These are phyloP conservation scores for Drosophila yakuba DNA, from an alignment of 1,140 invertebrate species.

Conservation along the genomic window DNA sequence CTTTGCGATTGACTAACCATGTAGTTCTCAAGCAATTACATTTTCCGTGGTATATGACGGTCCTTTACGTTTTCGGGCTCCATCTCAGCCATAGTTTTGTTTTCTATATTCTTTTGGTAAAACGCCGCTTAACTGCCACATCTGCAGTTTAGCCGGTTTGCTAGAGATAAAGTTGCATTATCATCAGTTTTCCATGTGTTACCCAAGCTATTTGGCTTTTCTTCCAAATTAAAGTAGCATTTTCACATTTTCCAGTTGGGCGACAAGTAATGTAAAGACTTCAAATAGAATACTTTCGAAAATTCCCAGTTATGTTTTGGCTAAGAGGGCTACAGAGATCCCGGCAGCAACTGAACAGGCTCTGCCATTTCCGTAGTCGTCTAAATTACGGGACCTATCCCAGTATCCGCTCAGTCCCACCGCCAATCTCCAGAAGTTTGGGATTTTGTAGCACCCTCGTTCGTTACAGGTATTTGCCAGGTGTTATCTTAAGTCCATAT, in stretches of 20 bases:
- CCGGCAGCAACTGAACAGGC: constrained; percentile 53
- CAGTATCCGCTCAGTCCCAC: constrained; percentile 8
- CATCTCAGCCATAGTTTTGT: constrained; percentile 3
- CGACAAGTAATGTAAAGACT: constrained; percentile 8
- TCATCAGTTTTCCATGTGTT: constrained; percentile 38
- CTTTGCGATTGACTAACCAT: constrained; percentile 19
- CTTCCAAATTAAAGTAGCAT: constrained; percentile 45
- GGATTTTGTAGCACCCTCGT: constrained; percentile 22
- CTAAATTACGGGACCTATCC: constrained; percentile 27
- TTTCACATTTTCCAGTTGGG: constrained; percentile 44
- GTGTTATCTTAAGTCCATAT: constrained; percentile 1
- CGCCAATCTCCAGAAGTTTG: constrained; percentile 13
- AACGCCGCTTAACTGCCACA: constrained; percentile 31
- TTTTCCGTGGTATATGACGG: background rate
- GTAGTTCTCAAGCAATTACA: constrained; percentile 1
- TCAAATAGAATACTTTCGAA: constrained; percentile 24
- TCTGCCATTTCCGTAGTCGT: constrained; percentile 42
- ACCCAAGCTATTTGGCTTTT: constrained; percentile 6
- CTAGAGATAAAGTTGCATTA: constrained; percentile 29
- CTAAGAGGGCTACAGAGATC: constrained; percentile 45
- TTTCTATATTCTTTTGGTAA: constrained; percentile 2
- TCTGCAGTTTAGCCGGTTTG: constrained; percentile 16
- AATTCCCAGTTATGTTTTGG: constrained; percentile 65
- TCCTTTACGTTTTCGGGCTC: constrained; percentile 9
- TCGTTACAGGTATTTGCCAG: constrained; percentile 58